Conservation (phyloP, 2,113 vertebrate species). For the Eira barbara region DNA sequence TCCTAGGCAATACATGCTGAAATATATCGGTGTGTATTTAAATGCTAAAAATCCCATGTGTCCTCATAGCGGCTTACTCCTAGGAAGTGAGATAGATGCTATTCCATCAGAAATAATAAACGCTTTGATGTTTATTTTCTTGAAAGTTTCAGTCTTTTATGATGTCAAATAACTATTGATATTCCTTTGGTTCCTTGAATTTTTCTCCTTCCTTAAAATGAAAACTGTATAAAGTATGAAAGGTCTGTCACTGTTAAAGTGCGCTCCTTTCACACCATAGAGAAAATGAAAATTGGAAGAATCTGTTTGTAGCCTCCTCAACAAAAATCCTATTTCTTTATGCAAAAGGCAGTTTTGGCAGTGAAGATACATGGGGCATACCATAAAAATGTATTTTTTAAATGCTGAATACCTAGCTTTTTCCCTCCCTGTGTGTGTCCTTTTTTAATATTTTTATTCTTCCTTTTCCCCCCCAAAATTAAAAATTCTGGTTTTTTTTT, state of each 20-base stretch:
- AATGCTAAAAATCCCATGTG: conserved; percentile 3
- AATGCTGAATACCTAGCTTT: background rate
- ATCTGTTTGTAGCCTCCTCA: background rate
- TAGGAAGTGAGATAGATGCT: conserved; percentile 26
- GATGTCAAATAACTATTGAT: conserved; percentile 47
- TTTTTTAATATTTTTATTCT: background rate
- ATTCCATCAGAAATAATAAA: conserved; percentile 48
- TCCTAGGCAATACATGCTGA: background rate
- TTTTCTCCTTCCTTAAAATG: conserved; percentile 57
- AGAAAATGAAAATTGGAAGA: conserved; percentile 22
- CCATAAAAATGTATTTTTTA: background rate
- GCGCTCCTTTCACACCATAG: conserved; percentile 5
- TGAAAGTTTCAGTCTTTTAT: conserved; percentile 43
- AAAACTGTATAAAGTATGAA: conserved; percentile 48
- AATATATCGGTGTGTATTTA: background rate
- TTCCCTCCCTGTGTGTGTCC: background rate
- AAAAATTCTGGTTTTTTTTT: background rate
- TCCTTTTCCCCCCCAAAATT: background rate
- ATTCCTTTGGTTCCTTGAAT: conserved; percentile 49
- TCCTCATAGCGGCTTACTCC: background rate
- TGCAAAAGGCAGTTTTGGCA: background rate
- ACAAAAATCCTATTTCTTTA: conserved; percentile 33
- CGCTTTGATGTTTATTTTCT: conserved; percentile 53
- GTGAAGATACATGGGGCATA: background rate
- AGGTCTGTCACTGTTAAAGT: conserved; percentile 24